Base-by-base conservation (phyloP, 2,797 vertebrate genomes). In the Emydoidea blandingii region DNA sequence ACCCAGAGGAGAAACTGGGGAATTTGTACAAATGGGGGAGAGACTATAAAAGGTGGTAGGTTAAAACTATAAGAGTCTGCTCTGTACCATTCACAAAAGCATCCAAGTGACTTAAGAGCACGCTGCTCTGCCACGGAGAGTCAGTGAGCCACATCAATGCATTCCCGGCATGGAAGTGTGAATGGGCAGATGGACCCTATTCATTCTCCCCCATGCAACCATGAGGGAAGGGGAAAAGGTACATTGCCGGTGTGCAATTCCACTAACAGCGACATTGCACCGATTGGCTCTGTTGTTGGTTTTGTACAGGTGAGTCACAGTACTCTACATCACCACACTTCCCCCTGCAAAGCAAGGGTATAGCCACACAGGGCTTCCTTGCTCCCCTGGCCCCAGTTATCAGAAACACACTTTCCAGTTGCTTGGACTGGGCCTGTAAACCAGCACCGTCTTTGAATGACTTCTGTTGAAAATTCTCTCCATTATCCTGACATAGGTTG, bases 51-150 rank as follows among this genome's bases (percentile, higher is more conserved):
- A 88, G 34, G 27, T 37, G 7, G 6, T 0, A 2, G 56, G 82
- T 92, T 81, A 41, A 56, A 49, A 50, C 11, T 4, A 14, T 0
- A 0, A 27, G 88, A 62, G 52, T 50, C 47, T 85, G 72, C 72
- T 0, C 3, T 34, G 65, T 2, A 1, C 29, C 57, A 79, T 47
- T 92, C 72, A 49, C 14, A 49, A 31, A 25, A 81, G 8, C 41
- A 18, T 2, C 0, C 0, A 15, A 34, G 29, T 14, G 5, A 52
- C 54, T 0, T 34, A 74, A 68, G 23, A 44, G 6, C 37, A 25
- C 3, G 12, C 65, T 54, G 72, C 89, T 87, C 85, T 76, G 29
- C 27, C 44, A 47, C 11, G n/a, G n/a, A 10, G 65, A 68, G 14
- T 37, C n/a, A 37, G 9, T 37, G 19, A 68, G n/a, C 18, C 19